Conservation (phyloP, 2,113 vertebrate species). For the Labrus mixtus region DNA sequence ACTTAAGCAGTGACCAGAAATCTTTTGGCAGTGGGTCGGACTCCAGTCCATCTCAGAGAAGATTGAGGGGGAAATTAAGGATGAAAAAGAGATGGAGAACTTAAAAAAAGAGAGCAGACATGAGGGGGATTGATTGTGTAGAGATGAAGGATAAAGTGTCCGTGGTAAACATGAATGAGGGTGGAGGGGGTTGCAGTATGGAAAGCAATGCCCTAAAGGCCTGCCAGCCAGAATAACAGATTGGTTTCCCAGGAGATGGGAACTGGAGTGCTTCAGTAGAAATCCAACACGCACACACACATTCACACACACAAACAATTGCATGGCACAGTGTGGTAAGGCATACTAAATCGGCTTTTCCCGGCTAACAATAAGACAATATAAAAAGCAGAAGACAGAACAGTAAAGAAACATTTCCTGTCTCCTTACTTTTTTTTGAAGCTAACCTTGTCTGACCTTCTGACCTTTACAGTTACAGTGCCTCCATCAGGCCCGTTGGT, state of each 20-base stretch:
- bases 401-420: not conserved
- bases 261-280: conserved; percentile 49
- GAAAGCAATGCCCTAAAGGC: conserved; percentile 61
- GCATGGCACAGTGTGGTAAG: conserved; percentile 6
- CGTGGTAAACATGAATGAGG: conserved; percentile 29
- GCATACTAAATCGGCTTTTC: conserved; percentile 37
- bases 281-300: not conserved
- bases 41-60: not conserved
- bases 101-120: not conserved
- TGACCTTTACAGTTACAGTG: not conserved
- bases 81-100: not conserved
- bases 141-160: conserved; percentile 37
- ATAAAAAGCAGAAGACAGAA: not conserved
- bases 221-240: conserved; percentile 64
- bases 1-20: not conserved
- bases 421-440: not conserved
- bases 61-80: not conserved
- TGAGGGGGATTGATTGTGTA: conserved; percentile 14
- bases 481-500: not conserved
- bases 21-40: conserved; percentile 11
- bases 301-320: conserved; percentile 17
- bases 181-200: conserved; percentile 38
- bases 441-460: not conserved
- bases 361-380: not conserved
- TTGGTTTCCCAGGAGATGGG: conserved; percentile 74